Percentiles rank a stretch among this genome's conserved stretches.
Conservation (phyloP, 1,140 invertebrate genomes). For the Mesaphorura yosii region DNA sequence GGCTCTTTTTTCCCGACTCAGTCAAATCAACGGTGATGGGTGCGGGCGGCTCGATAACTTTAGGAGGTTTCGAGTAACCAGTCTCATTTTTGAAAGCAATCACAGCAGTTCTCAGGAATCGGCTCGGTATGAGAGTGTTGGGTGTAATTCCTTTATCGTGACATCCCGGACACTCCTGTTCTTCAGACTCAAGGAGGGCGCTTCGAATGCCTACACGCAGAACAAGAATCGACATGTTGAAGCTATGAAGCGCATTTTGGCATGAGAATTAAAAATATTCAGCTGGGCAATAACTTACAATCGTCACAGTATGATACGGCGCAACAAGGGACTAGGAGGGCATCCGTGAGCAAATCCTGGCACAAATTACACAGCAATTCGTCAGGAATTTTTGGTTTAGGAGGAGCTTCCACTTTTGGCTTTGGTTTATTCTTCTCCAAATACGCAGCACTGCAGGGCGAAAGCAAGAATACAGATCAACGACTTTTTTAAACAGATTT, state of each 20-base stretch:
- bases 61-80: slow-evolving; percentile 51
- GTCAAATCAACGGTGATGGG: neutral
- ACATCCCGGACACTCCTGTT: slow-evolving; percentile 88
- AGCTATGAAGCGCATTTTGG: neutral
- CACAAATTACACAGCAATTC: slow-evolving; percentile 85
- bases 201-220: slow-evolving; percentile 73
- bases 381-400: slow-evolving; percentile 68
- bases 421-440: slow-evolving; percentile 56
- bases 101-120: slow-evolving; percentile 76
- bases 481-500: neutral
- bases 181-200: slow-evolving; percentile 77
- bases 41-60: slow-evolving; percentile 13
- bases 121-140: slow-evolving; percentile 81
- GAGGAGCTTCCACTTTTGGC: slow-evolving; percentile 45
- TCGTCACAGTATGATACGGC: slow-evolving; percentile 97
- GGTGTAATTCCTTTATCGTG: slow-evolving; percentile 83
- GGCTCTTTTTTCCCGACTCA: slow-evolving; percentile 7
- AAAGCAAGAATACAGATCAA: slow-evolving; percentile 23
- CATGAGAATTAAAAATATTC: slow-evolving; percentile 5
- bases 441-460: slow-evolving; percentile 57
- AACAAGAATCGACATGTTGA: neutral
- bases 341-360: slow-evolving; percentile 83
- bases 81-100: slow-evolving; percentile 80
- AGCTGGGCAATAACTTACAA: slow-evolving; percentile 51
- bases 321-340: slow-evolving; percentile 93